Evolutionary conservation across 2,888 invertebrate species (phyloP), one percentile per base, ranked within the genome.

Genomic region (Sarcophaga variegata): DNA sequence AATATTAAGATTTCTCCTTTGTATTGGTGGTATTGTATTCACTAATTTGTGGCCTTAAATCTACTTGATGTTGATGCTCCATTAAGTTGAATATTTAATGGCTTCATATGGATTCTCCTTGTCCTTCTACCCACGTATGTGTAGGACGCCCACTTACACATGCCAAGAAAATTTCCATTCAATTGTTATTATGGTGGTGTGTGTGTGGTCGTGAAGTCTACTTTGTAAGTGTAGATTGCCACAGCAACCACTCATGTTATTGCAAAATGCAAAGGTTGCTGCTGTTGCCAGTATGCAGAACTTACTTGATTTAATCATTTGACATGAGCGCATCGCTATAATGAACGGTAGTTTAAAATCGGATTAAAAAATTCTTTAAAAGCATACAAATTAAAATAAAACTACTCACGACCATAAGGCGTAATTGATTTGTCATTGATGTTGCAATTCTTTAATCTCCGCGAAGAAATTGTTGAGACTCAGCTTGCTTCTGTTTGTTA

Each of bases 11-110:
- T 37, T 37, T 54, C 17, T 62, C 62, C 25, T 63, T 74, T 74
- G 67, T 74, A 20, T 74, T 27, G 12, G 49, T 74, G 67, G 60
- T 62, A 74, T 81, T 74, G 47, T 67, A 74, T 45, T 25, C 47
- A 47, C 47, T 60, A 81, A 74, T 81, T 72, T 81, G 74, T 60
- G 74, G 66, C 80, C 60, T 12, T 70, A 78, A 67, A 17, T 47
- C 74, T 67, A 5, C 62, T 67, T 12, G 27, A 12, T 45, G 20
- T 63, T 37, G 17, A 25, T 66, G 80, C 67, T 14, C 60, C 47
- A 67, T 66, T 81, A 67, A 14, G n/a, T 66, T 64, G 71, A 59
- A 66, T 59, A 45, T 72, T 54, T 66, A 64, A 66, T 81, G 72
- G 67, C 27, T 74, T 78, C 8, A 45, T 74, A 67, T 12, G 64